phyloP scores from a whole-genome alignment of 1,140 invertebrate genomes.

The Formica selysi region DNA sequence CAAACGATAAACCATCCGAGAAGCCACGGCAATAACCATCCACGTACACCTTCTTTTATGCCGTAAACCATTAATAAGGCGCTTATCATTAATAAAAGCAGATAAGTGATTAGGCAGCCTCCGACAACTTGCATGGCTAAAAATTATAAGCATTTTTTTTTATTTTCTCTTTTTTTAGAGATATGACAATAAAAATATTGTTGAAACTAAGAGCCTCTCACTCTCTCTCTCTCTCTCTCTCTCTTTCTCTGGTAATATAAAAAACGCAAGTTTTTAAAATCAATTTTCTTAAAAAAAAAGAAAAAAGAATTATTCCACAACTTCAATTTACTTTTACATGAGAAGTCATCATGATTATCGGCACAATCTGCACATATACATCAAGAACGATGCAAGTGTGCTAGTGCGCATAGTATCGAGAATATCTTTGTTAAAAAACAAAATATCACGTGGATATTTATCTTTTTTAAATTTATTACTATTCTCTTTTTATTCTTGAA shows the following conservation, averaged over 20 bases:
- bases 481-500: background rate
- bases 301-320: too few species aligned
- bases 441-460: background rate
- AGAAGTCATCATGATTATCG: too few species aligned
- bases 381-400: background rate
- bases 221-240: background rate
- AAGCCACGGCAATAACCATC: conserved; percentile 94
- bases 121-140: conserved; percentile 92
- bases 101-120: conserved; percentile 90
- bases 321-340: too few species aligned
- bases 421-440: background rate
- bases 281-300: too few species aligned
- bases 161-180: conserved; percentile 15
- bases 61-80: conserved; percentile 88
- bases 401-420: background rate
- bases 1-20: conserved; percentile 90
- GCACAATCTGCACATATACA: background rate
- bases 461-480: background rate
- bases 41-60: conserved; percentile 89
- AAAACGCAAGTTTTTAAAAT: too few species aligned
- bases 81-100: conserved; percentile 89
- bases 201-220: conserved; percentile 49
- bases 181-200: conserved; percentile 58
- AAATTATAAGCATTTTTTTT: conserved; percentile 77
- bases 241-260: background rate